Percentiles rank a stretch among this genome's conserved stretches.
Evolutionary conservation across 2,888 invertebrate genomes (phyloP).

Genomic region (Meliscaeva auricollis): DNA sequence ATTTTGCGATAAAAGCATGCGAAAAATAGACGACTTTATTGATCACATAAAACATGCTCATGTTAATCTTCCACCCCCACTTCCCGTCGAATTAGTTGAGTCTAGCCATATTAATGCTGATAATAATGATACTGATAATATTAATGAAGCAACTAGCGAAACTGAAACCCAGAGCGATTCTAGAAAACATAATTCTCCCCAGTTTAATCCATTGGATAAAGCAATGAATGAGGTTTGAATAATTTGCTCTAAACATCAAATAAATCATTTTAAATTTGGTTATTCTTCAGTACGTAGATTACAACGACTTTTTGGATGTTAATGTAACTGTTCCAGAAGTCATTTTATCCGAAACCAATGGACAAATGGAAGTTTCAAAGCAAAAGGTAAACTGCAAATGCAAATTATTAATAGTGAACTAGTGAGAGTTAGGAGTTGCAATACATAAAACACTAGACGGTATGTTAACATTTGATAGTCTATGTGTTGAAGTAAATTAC

Average conservation of each 20-base stretch:
- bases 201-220: slow-evolving; percentile 58
- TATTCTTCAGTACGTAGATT: slow-evolving; percentile 77
- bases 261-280: neutral
- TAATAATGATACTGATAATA: neutral
- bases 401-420: no score
- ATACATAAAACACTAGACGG: no score
- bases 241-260: neutral
- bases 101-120: neutral
- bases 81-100: slow-evolving; percentile 35
- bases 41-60: slow-evolving; percentile 78
- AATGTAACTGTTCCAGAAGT: slow-evolving; percentile 78
- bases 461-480: no score
- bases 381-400: slow-evolving; percentile 47
- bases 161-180: slow-evolving; percentile 5
- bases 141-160: slow-evolving; percentile 4
- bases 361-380: slow-evolving; percentile 37
- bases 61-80: slow-evolving; percentile 69
- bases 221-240: slow-evolving; percentile 46
- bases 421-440: no score
- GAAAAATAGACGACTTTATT: slow-evolving; percentile 79
- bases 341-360: slow-evolving; percentile 74
- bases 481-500: no score
- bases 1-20: slow-evolving; percentile 78
- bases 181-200: slow-evolving; percentile 43
- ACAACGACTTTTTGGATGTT: slow-evolving; percentile 78